A percentile compares a stretch with the other conserved stretches of the same genome.
Evolutionary conservation across 2,113 vertebrate genomes (phyloP).

Genomic region (Ailurus styani): DNA sequence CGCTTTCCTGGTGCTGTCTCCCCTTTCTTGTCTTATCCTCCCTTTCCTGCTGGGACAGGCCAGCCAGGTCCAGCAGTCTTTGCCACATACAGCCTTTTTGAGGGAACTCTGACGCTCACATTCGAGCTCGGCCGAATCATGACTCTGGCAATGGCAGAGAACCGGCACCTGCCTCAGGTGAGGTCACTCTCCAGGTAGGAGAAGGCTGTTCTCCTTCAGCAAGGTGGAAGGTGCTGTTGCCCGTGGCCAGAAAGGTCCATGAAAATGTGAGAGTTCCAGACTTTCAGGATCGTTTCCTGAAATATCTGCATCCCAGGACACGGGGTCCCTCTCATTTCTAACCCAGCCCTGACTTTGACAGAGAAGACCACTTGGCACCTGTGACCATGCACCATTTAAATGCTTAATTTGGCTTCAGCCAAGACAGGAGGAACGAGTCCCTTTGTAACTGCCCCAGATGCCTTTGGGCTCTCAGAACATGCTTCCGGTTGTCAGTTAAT

Average conservation of each 20-base stretch:
- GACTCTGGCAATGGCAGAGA: rapidly evolving
- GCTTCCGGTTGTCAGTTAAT: not conserved
- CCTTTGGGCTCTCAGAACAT: not conserved
- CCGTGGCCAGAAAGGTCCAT: too few species aligned
- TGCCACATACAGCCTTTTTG: rapidly evolving
- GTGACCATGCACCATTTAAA: not conserved
- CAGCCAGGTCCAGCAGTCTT: not conserved
- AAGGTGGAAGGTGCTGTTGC: not conserved
- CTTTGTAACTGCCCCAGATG: not conserved
- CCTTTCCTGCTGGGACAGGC: not conserved
- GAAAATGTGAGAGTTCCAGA: too few species aligned
- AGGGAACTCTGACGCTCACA: rapidly evolving
- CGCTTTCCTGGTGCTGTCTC: not conserved
- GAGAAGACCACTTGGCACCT: too few species aligned
- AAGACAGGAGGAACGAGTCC: rapidly evolving
- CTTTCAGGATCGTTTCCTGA: not conserved
- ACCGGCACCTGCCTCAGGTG: too few species aligned
- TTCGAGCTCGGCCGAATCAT: too few species aligned
- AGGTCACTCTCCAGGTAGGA: not conserved
- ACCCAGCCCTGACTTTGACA: not conserved
- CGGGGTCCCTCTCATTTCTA: not conserved
- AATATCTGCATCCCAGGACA: not conserved
- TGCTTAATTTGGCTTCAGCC: not conserved
- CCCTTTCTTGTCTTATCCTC: too few species aligned
- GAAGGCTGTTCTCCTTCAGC: not conserved